Conservation (phyloP, 2,888 invertebrate genomes). For the Xestia xanthographa region DNA sequence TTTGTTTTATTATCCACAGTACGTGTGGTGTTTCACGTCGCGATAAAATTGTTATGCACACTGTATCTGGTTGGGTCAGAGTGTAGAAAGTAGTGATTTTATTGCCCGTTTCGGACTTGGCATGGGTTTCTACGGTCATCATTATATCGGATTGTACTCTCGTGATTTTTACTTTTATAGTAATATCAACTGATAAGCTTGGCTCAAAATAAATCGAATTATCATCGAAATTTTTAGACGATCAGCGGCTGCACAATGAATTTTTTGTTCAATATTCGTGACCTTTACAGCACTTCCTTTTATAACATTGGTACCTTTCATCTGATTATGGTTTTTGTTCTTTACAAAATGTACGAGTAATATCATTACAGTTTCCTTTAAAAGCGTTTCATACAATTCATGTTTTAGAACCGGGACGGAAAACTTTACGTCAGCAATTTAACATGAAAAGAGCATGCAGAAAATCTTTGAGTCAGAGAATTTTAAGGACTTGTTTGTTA, state of each 20-base stretch:
- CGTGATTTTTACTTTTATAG: background rate
- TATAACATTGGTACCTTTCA: background rate
- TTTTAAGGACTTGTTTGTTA: slow-evolving; percentile 58
- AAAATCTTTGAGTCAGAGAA: slow-evolving; percentile 48
- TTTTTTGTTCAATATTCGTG: background rate
- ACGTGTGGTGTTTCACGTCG: slow-evolving; percentile 40
- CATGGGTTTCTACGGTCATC: slow-evolving; percentile 15
- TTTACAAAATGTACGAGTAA: slow-evolving; percentile 10
- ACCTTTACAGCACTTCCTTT: background rate
- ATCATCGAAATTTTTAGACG: background rate
- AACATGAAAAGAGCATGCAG: slow-evolving; percentile 50
- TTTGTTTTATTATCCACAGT: slow-evolving; percentile 65
- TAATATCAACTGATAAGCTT: background rate
- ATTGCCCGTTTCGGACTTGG: slow-evolving; percentile 34
- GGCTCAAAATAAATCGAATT: background rate
- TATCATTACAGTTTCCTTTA: slow-evolving; percentile 13
- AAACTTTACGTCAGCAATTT: slow-evolving; percentile 55
- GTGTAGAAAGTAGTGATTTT: slow-evolving; percentile 47
- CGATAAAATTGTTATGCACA: slow-evolving; percentile 53
- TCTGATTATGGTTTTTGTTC: background rate
- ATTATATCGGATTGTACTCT: slow-evolving; percentile 9
- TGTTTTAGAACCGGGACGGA: slow-evolving; percentile 23
- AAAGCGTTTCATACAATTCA: slow-evolving; percentile 25
- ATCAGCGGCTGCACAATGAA: background rate
- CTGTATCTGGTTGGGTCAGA: slow-evolving; percentile 31